phyloP scores from a whole-genome alignment of 2,888 invertebrate genomes.

The Harmothoe impar region DNA sequence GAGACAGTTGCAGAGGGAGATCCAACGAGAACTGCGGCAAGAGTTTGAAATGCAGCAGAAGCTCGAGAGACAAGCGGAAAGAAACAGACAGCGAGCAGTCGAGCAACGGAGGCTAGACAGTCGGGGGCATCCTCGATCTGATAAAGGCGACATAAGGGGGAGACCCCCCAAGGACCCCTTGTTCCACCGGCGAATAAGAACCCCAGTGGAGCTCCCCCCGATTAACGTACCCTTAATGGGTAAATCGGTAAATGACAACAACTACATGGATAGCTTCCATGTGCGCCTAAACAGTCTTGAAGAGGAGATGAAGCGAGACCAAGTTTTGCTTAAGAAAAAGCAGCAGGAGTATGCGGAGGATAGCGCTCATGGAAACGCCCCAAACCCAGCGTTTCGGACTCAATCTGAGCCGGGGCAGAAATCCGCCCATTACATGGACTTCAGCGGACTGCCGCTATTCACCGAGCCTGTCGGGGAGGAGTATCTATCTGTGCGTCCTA shows the following conservation, averaged over 20 bases:
- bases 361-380: no score
- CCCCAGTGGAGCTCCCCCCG: slow-evolving; percentile 52
- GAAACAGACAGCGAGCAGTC: not conserved
- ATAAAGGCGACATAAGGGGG: not conserved
- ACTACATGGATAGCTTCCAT: slow-evolving; percentile 34
- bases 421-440: slow-evolving; percentile 46
- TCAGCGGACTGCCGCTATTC: slow-evolving; percentile 49
- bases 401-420: not conserved
- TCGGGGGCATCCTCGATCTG: slow-evolving; percentile 2
- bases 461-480: slow-evolving; percentile 31
- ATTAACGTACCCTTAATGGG: slow-evolving; percentile 50
- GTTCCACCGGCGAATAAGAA: slow-evolving; percentile 44
- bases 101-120: slow-evolving; percentile 14
- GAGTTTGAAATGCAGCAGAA: slow-evolving; percentile 59
- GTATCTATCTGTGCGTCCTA: slow-evolving; percentile 40
- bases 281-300: slow-evolving; percentile 31
- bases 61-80: slow-evolving; percentile 41
- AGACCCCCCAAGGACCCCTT: slow-evolving; percentile 26
- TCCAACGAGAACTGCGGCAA: slow-evolving; percentile 37
- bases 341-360: slow-evolving; percentile 47
- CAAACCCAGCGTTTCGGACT: not conserved
- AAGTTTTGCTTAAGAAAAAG: slow-evolving; percentile 27
- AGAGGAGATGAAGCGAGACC: slow-evolving; percentile 53
- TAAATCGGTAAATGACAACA: slow-evolving; percentile 31
- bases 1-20: slow-evolving; percentile 28